phyloP scores from a whole-genome alignment of 2,113 vertebrate genomes.

The Seriola aureovittata region DNA sequence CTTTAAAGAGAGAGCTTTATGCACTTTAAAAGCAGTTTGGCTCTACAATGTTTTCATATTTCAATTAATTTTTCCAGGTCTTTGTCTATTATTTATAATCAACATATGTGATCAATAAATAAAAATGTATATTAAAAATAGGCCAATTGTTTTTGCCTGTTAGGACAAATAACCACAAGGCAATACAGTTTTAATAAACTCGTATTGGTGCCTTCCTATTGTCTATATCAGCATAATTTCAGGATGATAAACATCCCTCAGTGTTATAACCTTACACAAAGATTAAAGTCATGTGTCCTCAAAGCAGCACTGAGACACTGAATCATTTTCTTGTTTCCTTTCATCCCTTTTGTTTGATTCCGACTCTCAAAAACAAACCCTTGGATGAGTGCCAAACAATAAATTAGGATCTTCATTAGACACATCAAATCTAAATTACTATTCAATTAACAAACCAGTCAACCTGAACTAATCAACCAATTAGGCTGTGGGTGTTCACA shows the following conservation, averaged over 20 bases:
- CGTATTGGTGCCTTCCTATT: constrained; percentile 4
- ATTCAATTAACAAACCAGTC: constrained; percentile 85
- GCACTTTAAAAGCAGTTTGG: neutral
- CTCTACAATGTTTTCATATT: neutral
- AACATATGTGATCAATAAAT: neutral
- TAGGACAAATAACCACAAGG: constrained; percentile 12
- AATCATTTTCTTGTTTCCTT: constrained; percentile 62
- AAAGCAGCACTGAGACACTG: constrained; percentile 49
- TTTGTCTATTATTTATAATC: neutral
- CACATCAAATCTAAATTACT: constrained; percentile 83
- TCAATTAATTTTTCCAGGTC: neutral
- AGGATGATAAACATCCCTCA: constrained; percentile 39
- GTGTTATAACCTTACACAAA: constrained; percentile 47
- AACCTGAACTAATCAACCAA: constrained; percentile 86
- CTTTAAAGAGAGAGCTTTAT: neutral
- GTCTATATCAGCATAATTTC: constrained; percentile 45
- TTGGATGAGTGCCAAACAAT: constrained; percentile 76
- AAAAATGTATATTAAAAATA: neutral
- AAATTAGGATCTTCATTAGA: constrained; percentile 82
- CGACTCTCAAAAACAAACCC: constrained; percentile 65
- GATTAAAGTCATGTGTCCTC: constrained; percentile 56
- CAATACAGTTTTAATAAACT: neutral
- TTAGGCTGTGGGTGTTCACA: constrained; percentile 83
- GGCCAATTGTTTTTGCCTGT: neutral
- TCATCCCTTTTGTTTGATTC: constrained; percentile 72